Evolutionary conservation across 2,113 vertebrate species (phyloP).

Genomic region (Noturus placidus): DNA sequence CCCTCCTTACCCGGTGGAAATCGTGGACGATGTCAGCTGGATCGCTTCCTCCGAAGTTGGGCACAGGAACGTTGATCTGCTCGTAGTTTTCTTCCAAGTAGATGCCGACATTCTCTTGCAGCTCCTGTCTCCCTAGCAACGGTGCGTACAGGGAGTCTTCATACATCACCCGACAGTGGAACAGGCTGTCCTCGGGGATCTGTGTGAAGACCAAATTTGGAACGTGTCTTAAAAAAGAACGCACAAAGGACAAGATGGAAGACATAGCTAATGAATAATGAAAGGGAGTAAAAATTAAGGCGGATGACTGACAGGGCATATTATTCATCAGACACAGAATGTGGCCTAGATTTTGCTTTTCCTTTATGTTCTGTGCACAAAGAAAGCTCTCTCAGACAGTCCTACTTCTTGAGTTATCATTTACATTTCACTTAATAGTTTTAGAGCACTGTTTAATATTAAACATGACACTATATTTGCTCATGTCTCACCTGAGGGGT

Average conservation of each 20-base stretch:
- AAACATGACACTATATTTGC: not conserved
- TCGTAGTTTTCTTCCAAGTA: slow-evolving; percentile 89
- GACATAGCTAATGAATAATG: not conserved
- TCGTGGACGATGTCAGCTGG: slow-evolving; percentile 93
- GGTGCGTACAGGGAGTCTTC: slow-evolving; percentile 83
- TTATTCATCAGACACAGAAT: slow-evolving; percentile 20
- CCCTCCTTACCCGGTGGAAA: slow-evolving; percentile 82
- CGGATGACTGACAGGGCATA: not conserved
- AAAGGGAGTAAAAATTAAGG: slow-evolving; percentile 6
- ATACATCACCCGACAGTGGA: slow-evolving; percentile 86
- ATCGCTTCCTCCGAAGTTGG: slow-evolving; percentile 86
- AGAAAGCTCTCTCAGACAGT: not conserved
- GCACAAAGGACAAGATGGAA: not conserved
- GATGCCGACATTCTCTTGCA: slow-evolving; percentile 90
- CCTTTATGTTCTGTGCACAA: not conserved
- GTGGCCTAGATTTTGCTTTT: slow-evolving; percentile 16
- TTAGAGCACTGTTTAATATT: not conserved
- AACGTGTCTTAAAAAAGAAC: slow-evolving; percentile 4
- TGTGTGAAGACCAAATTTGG: slow-evolving; percentile 58
- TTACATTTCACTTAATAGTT: not conserved
- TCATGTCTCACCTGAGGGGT: slow-evolving; percentile 78
- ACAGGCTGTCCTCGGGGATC: slow-evolving; percentile 84
- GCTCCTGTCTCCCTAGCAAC: slow-evolving; percentile 76
- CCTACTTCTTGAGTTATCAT: not conserved
- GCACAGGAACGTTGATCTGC: slow-evolving; percentile 86